A percentile compares a stretch with the other conserved stretches of the same genome.
Conservation (phyloP, 2,797 vertebrate species). For the Hoplostethus atlanticus region DNA sequence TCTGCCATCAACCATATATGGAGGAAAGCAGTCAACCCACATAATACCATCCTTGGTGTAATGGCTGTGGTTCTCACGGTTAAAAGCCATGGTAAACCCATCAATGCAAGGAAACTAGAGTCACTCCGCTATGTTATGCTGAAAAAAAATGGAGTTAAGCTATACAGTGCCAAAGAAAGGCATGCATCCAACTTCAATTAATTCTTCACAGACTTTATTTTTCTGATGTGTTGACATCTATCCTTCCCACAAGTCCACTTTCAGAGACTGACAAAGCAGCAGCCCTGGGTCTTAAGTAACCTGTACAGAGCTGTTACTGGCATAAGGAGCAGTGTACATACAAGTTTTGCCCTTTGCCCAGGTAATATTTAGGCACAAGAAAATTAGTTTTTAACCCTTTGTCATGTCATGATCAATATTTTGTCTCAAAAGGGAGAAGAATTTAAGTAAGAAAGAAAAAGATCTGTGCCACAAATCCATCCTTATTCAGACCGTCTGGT, state of each 20-base stretch:
- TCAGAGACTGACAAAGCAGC: not conserved
- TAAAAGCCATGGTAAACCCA: conserved; percentile 28
- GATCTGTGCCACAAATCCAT: no score
- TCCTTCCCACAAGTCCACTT: not conserved
- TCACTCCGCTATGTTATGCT: not conserved
- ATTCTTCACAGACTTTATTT: no score
- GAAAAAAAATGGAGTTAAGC: not conserved
- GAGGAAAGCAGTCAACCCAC: conserved; percentile 51
- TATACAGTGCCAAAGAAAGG: no score
- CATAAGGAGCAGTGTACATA: not conserved
- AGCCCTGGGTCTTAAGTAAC: not conserved
- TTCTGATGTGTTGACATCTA: no score
- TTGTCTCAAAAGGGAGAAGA: no score
- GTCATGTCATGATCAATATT: no score
- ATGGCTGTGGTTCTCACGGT: conserved; percentile 36
- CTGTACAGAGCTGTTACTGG: not conserved
- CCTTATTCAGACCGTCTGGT: no score
- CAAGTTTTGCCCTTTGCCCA: no score
- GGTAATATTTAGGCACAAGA: no score
- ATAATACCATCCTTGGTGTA: conserved; percentile 39
- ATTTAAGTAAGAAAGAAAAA: no score
- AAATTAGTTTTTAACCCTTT: no score
- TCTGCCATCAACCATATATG: conserved; percentile 61
- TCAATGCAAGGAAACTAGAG: conserved; percentile 12
- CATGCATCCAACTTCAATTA: no score